Base-by-base conservation (phyloP, 1,140 invertebrate species). In the Dysdera silvatica region DNA sequence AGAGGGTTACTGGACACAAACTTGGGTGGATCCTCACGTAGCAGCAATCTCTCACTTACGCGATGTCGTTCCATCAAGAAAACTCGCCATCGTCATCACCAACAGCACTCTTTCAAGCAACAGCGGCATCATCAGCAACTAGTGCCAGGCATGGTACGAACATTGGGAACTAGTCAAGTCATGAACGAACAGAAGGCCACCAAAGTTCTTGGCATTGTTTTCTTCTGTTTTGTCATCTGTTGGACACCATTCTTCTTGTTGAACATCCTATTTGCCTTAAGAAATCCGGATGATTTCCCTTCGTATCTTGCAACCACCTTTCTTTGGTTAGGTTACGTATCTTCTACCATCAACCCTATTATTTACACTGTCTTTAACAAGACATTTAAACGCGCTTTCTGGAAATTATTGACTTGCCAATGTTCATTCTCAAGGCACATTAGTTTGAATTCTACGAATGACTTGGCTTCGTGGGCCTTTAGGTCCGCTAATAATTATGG, bases 211-310 rank as follows among this genome's bases (percentile, higher is more conserved):
- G 91, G 91, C 1, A 87, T 95, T 0, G 89, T 95, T 1, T 95
- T 95, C 76, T 91, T 92, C 72, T 91, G 89, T 0, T 95, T 95
- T 74, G 91, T 95, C 1, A 84, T 94, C 14, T 81, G 94, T 8
- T 95, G 92, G 92, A 86, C 90, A 1, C 91, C 91, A 1, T 95
- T 95, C 77, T 95, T 95, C 76, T 85, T 91, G 1, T 78, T 91
- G 3, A 95, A 95, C 71, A 78, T 93, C 54, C 76, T 91, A 58
- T 87, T 87, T 6, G 85, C 84, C 0, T 77, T 91, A 28, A 69
- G 73, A 58, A 66, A 69, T 7, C 41, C 53, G 7, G 68, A 69
- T 8, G 65, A 84, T 78, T 85, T 93, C 29, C 87, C 93, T 70
- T 86, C 91, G 72, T 82, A 89, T 45, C 87, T 88, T 23, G 87